Evolutionary conservation across 2,888 invertebrate species (phyloP).

Genomic region (Phengaris alcon): DNA sequence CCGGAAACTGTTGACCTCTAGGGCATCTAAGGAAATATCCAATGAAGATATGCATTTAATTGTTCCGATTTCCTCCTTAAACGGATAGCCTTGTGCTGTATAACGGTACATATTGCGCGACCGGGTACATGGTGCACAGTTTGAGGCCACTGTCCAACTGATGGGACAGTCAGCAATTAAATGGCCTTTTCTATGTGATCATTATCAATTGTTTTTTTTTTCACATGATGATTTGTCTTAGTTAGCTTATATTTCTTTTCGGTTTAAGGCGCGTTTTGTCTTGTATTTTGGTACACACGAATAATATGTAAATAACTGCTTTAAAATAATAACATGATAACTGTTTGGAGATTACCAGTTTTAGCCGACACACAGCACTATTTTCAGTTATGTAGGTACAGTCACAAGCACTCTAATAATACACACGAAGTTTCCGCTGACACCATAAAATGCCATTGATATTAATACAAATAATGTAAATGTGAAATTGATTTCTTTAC

Average conservation of each 20-base stretch:
- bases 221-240: slow-evolving; percentile 9
- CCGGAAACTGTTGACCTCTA: slow-evolving; percentile 35
- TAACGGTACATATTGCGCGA: slow-evolving; percentile 31
- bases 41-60: slow-evolving; percentile 46
- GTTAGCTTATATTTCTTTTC: too few species aligned
- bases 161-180: slow-evolving; percentile 18
- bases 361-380: too few species aligned
- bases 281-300: too few species aligned
- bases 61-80: slow-evolving; percentile 44
- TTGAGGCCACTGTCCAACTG: slow-evolving; percentile 27
- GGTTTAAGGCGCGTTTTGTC: not conserved
- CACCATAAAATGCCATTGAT: too few species aligned
- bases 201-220: slow-evolving; percentile 6
- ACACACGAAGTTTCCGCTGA: too few species aligned
- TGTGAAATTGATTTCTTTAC: too few species aligned
- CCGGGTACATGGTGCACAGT: not conserved
- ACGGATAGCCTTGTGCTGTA: slow-evolving; percentile 33
- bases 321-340: too few species aligned
- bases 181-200: not conserved
- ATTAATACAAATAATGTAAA: too few species aligned
- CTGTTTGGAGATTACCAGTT: too few species aligned
- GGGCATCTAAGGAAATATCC: slow-evolving; percentile 36
- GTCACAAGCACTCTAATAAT: too few species aligned
- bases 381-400: too few species aligned
- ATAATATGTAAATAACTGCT: too few species aligned